Evolutionary conservation across 2,888 invertebrate species (phyloP).

Genomic region (Xestobium rufovillosum): DNA sequence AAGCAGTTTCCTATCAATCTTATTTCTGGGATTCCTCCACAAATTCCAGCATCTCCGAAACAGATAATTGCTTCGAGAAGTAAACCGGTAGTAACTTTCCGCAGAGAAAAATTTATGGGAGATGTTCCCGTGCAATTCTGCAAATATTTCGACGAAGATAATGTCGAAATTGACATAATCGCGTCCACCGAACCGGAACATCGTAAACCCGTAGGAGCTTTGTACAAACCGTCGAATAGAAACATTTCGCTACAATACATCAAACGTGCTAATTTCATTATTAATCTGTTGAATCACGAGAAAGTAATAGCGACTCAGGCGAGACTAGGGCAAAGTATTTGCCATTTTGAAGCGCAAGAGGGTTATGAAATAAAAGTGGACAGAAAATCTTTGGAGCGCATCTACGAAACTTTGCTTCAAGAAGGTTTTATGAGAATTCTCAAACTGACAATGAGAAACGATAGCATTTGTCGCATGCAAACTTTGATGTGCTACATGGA

Average conservation of each 20-base stretch:
- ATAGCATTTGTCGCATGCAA: slow-evolving; percentile 42
- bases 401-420: slow-evolving; percentile 50
- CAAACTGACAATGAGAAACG: slow-evolving; percentile 44
- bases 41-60: too few relatives aligned
- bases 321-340: neutral
- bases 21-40: too few relatives aligned
- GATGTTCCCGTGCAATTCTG: neutral
- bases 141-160: neutral
- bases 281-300: neutral
- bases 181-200: neutral
- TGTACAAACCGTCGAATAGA: neutral
- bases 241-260: neutral
- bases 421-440: slow-evolving; percentile 52
- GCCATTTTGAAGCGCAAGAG: slow-evolving; percentile 34
- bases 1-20: too few relatives aligned
- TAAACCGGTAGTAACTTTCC: neutral
- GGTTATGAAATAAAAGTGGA: slow-evolving; percentile 52
- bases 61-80: too few relatives aligned
- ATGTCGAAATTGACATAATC: neutral
- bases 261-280: neutral
- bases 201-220: neutral
- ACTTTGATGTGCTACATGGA: slow-evolving; percentile 50
- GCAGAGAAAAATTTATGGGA: neutral
- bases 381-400: slow-evolving; percentile 55
- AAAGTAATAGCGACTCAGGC: neutral